phyloP scores from a whole-genome alignment of 2,888 invertebrate species.

The Aromia moschata region DNA sequence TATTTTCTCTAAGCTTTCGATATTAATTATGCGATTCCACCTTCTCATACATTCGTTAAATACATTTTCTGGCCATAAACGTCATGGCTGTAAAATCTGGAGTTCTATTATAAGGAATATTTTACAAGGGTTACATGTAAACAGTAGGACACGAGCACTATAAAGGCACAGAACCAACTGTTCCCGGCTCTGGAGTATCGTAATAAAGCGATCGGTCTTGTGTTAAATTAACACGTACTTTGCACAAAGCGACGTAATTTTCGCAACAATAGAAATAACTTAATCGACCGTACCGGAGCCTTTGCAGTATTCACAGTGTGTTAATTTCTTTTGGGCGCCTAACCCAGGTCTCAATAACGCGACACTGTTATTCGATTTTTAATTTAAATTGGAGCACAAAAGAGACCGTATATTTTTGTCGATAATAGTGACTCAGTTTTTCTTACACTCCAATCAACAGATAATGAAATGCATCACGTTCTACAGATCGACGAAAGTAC shows the following conservation, averaged over 20 bases:
- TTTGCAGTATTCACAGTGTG: slow-evolving; percentile 7
- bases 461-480: no score
- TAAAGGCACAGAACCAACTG: background rate
- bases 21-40: no score
- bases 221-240: slow-evolving; percentile 16
- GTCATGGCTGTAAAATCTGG: no score
- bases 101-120: background rate
- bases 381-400: background rate
- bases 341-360: background rate
- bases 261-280: slow-evolving; percentile 20
- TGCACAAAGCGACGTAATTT: slow-evolving; percentile 20
- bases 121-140: background rate
- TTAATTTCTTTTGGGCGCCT: slow-evolving; percentile 2
- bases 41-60: no score
- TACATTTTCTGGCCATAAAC: no score
- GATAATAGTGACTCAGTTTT: no score
- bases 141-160: background rate
- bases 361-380: background rate
- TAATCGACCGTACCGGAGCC: slow-evolving; percentile 7
- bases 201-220: slow-evolving; percentile 1
- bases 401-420: no score
- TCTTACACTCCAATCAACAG: no score
- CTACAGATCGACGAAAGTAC: no score
- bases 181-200: background rate
- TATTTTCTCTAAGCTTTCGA: no score